These are phyloP conservation scores for Conus ventricosus DNA, from an alignment of 1,140 invertebrate species.

Conservation along the genomic window DNA sequence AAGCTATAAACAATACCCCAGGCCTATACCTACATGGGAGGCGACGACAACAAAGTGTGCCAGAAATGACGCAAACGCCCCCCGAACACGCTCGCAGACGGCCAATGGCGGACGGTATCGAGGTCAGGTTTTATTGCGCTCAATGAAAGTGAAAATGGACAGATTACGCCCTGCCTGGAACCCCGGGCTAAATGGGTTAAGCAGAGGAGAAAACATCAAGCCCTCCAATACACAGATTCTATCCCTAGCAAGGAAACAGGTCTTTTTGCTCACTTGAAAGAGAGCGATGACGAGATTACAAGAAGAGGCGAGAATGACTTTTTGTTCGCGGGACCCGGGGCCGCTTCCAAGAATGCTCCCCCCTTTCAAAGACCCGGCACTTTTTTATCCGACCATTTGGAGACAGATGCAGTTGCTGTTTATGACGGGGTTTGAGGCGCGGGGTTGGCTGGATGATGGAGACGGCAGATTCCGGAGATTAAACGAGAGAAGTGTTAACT, in stretches of 20 bases:
- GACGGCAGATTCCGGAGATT: not conserved
- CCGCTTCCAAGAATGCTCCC: not conserved
- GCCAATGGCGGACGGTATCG: not conserved
- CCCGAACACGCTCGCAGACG: not conserved
- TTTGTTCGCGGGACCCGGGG: not conserved
- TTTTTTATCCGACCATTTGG: not conserved
- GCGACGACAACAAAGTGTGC: not conserved
- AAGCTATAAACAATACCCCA: not conserved
- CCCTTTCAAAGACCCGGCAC: not conserved
- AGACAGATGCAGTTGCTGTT: constrained; percentile 2
- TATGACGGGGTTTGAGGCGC: not conserved
- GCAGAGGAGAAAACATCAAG: not conserved
- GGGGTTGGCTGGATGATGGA: not conserved
- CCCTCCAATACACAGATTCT: not conserved
- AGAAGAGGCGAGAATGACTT: constrained; percentile 1
- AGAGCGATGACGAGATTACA: not conserved
- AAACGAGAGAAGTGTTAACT: not conserved
- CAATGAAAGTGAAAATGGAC: constrained; percentile 7
- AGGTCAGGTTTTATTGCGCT: not conserved
- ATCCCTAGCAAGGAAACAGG: not conserved
- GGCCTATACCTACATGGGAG: not conserved
- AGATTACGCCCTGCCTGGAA: not conserved
- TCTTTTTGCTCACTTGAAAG: not conserved
- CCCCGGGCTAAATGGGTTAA: not conserved
- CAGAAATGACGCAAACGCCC: not conserved